These are phyloP conservation scores for Callipepla californica DNA, from an alignment of 2,113 vertebrate species.

Conservation along the genomic window DNA sequence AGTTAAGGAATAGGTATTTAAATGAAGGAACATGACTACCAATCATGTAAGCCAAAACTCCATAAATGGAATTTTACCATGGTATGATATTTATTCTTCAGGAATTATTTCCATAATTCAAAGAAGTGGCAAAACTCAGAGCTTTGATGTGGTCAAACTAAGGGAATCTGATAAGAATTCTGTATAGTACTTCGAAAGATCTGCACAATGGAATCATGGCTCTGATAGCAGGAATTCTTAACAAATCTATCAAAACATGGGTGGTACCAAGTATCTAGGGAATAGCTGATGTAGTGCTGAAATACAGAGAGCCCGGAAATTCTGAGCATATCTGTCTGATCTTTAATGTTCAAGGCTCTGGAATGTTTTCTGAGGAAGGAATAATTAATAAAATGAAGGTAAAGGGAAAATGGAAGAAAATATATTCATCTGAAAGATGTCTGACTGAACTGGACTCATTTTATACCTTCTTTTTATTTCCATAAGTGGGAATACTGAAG, in stretches of 20 bases:
- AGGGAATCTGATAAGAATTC: not conserved
- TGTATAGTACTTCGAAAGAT: not conserved
- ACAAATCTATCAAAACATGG: not conserved
- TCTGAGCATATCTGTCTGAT: conserved; percentile 4
- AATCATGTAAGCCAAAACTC: not conserved
- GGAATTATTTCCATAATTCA: not conserved
- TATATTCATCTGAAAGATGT: not conserved
- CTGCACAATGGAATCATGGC: not conserved
- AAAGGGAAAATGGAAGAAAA: conserved; percentile 29
- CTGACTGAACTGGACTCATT: not conserved
- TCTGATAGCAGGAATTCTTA: conserved; percentile 17
- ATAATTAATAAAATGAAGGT: conserved; percentile 31
- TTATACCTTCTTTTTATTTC: not conserved
- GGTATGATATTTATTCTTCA: not conserved
- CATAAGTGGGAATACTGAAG: not conserved
- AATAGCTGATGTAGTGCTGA: not conserved
- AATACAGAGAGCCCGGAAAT: conserved; percentile 4
- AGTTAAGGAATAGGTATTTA: not conserved
- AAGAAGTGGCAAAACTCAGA: not conserved
- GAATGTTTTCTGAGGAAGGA: conserved; percentile 15
- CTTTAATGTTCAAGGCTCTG: not conserved
- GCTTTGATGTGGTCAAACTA: not conserved
- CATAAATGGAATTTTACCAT: not conserved
- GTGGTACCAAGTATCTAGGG: conserved; percentile 7
- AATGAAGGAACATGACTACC: not conserved